phyloP scores from a whole-genome alignment of 1,140 invertebrate species.

The Holcopasites calliopsidis region DNA sequence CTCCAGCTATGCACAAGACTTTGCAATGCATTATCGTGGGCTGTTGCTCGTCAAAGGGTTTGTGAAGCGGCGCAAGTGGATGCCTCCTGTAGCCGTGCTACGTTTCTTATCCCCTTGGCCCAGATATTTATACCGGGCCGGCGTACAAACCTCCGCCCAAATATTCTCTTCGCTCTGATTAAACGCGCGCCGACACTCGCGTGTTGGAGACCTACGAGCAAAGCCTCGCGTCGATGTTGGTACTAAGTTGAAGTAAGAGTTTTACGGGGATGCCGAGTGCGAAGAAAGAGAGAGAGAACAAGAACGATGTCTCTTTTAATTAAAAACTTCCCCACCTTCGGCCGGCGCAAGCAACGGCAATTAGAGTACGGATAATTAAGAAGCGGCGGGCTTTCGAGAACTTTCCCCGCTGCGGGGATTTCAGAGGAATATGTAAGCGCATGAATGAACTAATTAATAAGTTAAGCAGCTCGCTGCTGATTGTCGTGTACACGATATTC shows the following conservation, averaged over 20 bases:
- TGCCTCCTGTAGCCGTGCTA: neutral
- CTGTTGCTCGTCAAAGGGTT: conserved; percentile 16
- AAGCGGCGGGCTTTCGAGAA: conserved; percentile 48
- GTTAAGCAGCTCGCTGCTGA: conserved; percentile 39
- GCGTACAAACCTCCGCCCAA: neutral
- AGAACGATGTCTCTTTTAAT: conserved; percentile 55
- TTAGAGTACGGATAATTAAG: conserved; percentile 65
- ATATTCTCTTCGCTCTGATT: conserved; percentile 34
- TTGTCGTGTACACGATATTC: conserved; percentile 13
- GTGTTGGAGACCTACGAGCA: neutral
- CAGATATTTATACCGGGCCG: neutral
- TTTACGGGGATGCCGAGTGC: conserved; percentile 10
- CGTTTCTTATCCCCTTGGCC: conserved; percentile 22
- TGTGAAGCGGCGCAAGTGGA: neutral
- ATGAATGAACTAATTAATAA: conserved; percentile 66
- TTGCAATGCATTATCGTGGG: conserved; percentile 33
- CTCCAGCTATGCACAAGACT: conserved; percentile 1
- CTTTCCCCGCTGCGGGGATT: conserved; percentile 25
- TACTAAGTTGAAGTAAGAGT: neutral
- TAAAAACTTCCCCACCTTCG: conserved; percentile 61
- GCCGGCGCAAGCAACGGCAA: conserved; percentile 42
- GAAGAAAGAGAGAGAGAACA: conserved; percentile 1
- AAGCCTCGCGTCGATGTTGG: neutral
- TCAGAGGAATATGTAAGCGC: conserved; percentile 60
- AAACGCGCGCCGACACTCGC: conserved; percentile 6